phyloP scores from a whole-genome alignment of 2,888 invertebrate species.

The Dexiosoma caninum region DNA sequence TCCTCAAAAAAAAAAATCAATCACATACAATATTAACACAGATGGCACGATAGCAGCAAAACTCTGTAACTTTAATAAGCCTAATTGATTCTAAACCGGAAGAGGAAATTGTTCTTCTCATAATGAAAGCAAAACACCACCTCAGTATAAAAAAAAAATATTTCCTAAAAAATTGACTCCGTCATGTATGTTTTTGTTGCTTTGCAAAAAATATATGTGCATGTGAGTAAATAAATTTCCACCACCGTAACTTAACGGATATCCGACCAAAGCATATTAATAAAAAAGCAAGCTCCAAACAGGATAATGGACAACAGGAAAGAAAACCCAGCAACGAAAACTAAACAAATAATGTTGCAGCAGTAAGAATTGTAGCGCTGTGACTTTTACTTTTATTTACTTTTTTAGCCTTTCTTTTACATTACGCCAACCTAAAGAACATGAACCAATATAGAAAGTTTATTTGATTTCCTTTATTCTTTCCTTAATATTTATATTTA shows the following conservation, averaged over 20 bases:
- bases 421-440: not conserved
- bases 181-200: not conserved
- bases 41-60: constrained; percentile 25
- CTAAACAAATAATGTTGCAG: not conserved
- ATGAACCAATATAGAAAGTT: not conserved
- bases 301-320: constrained; percentile 18
- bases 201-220: not conserved
- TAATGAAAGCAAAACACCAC: constrained; percentile 6
- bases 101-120: constrained; percentile 14
- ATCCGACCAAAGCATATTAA: constrained; percentile 39
- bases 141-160: not conserved
- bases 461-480: not conserved
- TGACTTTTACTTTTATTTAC: not conserved
- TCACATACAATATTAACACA: constrained; percentile 25
- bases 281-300: constrained; percentile 1
- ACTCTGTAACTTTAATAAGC: constrained; percentile 53
- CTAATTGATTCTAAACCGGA: constrained; percentile 50
- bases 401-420: too few species aligned
- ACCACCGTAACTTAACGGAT: constrained; percentile 40
- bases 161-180: not conserved
- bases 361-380: not conserved
- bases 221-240: constrained; percentile 32
- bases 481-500: not conserved
- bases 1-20: not conserved
- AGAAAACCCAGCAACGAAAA: not conserved